Base-by-base conservation (phyloP, 2,797 vertebrate genomes). In the Arnoldichthys spilopterus region DNA sequence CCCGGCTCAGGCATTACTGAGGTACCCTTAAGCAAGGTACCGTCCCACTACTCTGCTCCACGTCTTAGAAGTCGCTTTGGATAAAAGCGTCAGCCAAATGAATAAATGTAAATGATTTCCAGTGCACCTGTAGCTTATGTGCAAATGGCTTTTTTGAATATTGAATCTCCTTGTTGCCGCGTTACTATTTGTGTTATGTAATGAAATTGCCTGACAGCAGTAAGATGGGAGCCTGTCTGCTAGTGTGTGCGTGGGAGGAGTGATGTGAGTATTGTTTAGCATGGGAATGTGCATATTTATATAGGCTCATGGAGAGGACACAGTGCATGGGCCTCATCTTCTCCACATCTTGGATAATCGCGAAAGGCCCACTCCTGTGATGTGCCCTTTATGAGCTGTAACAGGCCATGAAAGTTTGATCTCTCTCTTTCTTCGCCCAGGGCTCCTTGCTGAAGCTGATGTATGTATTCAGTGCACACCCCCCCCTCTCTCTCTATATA, bases 221-320 rank as follows among this genome's bases (percentile, higher is more conserved):
- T 82, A 80, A 80, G 70, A 82, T 24, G 71, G 71, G 77, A 58
- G 54, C 68, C 64, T 81, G 68, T 81, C 74, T 63, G 66, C 51
- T 61, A 43, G 49, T 66, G 59, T 45, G 49, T 53, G 43, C 54
- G 68, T 45, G 53, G 2, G 32, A 34, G 53, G 63, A 56, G 75
- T 79, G 76, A 74, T 72, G 26, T 63, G 69, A 26, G 75, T 76
- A 84, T 85, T 85, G 82, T 85, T 69, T 78, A 62, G 51, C 74
- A 81, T 82, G 78, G 62, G 68, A 82, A 85, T 84, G 67, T 77
- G 80, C 74, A 85, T 86, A 83, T 84, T 80, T 81, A 86, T 85
- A 74, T 83, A 74, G 79, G 74, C 83, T 82, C 81, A 47, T 76
- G 70, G 70, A 26, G 51, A 71, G 71, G 32, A 61, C 24, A 22